A percentile compares a stretch with the other conserved stretches of the same genome.
These are phyloP conservation scores for Penaeus japonicus DNA, from an alignment of 1,140 invertebrate species.

Conservation along the genomic window DNA sequence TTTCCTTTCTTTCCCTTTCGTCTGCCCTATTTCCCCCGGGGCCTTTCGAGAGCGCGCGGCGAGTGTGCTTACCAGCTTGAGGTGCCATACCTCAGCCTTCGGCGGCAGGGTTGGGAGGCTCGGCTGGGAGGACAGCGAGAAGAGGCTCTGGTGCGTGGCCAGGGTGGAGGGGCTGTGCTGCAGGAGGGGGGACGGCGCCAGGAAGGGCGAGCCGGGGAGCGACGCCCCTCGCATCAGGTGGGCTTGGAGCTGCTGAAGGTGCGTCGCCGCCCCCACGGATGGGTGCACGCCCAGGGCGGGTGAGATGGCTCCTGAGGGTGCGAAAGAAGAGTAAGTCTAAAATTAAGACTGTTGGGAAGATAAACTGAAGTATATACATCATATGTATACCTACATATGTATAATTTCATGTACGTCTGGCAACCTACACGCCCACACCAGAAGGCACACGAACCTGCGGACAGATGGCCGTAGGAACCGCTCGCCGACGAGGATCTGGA, in stretches of 20 bases:
- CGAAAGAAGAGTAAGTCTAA: constrained; percentile 43
- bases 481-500: constrained; percentile 83
- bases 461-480: constrained; percentile 92
- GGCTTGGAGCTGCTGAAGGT: constrained; percentile 79
- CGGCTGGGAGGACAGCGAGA: constrained; percentile 57
- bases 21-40: too few species aligned
- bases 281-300: constrained; percentile 75
- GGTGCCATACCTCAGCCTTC: constrained; percentile 58
- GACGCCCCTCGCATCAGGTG: constrained; percentile 71
- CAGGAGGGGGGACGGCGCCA: constrained; percentile 62
- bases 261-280: constrained; percentile 68
- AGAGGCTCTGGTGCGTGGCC: constrained; percentile 55
- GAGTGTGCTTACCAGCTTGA: background rate
- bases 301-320: constrained; percentile 68
- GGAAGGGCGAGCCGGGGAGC: constrained; percentile 65
- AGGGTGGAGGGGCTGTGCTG: constrained; percentile 58
- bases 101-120: constrained; percentile 56
- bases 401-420: background rate
- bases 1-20: too few species aligned
- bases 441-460: constrained; percentile 72
- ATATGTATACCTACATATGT: too few species aligned
- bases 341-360: background rate
- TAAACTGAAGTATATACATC: background rate
- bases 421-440: background rate
- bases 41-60: too few species aligned